Percentiles rank a stretch among this genome's conserved stretches.
These are phyloP conservation scores for Arvicanthis niloticus DNA, from an alignment of 2,113 vertebrate species.

Conservation along the genomic window DNA sequence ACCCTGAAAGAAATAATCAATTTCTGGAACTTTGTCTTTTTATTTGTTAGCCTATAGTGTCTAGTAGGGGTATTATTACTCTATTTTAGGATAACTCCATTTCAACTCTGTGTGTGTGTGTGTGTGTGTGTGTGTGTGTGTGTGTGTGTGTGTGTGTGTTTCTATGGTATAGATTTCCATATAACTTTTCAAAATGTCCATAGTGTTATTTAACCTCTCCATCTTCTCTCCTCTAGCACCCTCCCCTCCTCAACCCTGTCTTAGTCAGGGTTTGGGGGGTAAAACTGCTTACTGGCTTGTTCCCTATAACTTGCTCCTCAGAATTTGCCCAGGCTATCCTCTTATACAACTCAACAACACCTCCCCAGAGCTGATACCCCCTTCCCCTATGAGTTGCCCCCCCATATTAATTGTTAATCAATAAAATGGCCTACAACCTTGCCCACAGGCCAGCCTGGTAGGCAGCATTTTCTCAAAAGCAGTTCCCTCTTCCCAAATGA, in stretches of 20 bases:
- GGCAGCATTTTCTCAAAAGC: not conserved
- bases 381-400: too few species aligned
- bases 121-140: not conserved
- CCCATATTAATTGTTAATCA: not conserved
- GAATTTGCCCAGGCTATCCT: not conserved
- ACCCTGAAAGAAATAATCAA: not conserved
- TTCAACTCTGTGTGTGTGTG: not conserved
- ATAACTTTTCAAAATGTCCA: not conserved
- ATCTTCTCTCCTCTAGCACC: not conserved
- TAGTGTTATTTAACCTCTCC: not conserved
- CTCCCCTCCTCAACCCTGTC: not conserved
- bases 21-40: not conserved
- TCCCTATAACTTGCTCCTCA: not conserved
- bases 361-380: not conserved
- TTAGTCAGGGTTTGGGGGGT: not conserved
- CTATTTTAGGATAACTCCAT: not conserved
- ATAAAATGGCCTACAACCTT: not conserved
- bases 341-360: not conserved
- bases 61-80: not conserved
- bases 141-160: not conserved
- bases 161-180: not conserved
- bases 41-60: not conserved
- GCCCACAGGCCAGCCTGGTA: not conserved
- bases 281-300: not conserved
- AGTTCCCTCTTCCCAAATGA: not conserved